Percentiles rank a stretch among this genome's conserved stretches.
These are phyloP conservation scores for Campaea margaritaria DNA, from an alignment of 2,888 invertebrate species.

Conservation along the genomic window DNA sequence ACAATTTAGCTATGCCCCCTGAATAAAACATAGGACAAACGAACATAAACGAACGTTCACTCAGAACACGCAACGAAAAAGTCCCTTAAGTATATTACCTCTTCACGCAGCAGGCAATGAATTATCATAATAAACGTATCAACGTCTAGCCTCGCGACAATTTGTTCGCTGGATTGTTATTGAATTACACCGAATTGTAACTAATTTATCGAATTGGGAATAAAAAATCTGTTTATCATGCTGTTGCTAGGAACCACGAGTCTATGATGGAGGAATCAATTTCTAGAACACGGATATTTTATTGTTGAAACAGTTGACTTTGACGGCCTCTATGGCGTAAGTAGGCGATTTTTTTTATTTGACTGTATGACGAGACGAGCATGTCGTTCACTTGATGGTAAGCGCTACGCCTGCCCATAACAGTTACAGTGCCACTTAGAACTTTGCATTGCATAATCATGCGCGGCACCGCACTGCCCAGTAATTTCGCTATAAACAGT, in stretches of 20 bases:
- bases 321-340: too few species aligned
- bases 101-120: slow-evolving; percentile 48
- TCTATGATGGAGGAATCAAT: slow-evolving; percentile 3
- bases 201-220: slow-evolving; percentile 30
- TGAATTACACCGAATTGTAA: slow-evolving; percentile 39
- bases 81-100: slow-evolving; percentile 19
- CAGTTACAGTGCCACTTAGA: too few species aligned
- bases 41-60: slow-evolving; percentile 7
- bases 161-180: slow-evolving; percentile 42
- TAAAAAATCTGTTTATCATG: slow-evolving; percentile 38
- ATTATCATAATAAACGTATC: slow-evolving; percentile 62
- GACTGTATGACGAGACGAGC: too few species aligned
- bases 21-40: too few species aligned
- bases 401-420: too few species aligned
- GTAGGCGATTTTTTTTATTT: too few species aligned
- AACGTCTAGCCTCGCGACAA: slow-evolving; percentile 44
- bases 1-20: too few species aligned
- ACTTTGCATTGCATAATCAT: too few species aligned
- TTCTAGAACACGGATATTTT: neutral
- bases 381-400: too few species aligned
- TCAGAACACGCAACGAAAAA: neutral
- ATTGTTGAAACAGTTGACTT: too few species aligned
- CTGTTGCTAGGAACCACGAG: slow-evolving; percentile 3
- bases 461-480: too few species aligned
- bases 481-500: too few species aligned